Percentiles rank a stretch among this genome's conserved stretches.
These are phyloP conservation scores for Coendou prehensilis DNA, from an alignment of 2,797 vertebrate genomes.

Conservation along the genomic window DNA sequence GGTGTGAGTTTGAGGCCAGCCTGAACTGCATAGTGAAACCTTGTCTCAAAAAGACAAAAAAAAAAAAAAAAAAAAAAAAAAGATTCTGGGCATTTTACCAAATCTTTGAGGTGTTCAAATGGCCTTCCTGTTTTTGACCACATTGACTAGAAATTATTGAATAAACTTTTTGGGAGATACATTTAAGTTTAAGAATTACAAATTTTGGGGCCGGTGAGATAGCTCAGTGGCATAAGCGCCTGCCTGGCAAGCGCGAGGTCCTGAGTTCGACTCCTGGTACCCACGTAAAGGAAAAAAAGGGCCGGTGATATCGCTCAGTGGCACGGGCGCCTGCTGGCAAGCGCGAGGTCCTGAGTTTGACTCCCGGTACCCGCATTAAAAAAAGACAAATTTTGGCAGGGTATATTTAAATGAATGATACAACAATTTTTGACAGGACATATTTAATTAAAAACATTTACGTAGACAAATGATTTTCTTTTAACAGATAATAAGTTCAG, in stretches of 20 bases:
- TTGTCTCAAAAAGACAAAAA: neutral
- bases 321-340: too few species aligned
- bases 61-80: neutral
- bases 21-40: neutral
- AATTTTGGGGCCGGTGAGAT: too few species aligned
- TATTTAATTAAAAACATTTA: conserved; percentile 63
- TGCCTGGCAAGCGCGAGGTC: too few species aligned
- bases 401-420: conserved; percentile 21
- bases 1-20: neutral
- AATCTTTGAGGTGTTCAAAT: conserved; percentile 41
- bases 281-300: too few species aligned
- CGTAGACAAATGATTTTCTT: conserved; percentile 56
- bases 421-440: neutral
- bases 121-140: neutral
- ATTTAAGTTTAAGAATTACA: neutral
- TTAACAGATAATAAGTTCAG: conserved; percentile 96
- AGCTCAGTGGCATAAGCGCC: too few species aligned
- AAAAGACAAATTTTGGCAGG: neutral
- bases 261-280: too few species aligned
- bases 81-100: conserved; percentile 21
- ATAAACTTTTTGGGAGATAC: neutral
- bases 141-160: conserved; percentile 46
- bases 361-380: too few species aligned
- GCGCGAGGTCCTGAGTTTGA: too few species aligned
- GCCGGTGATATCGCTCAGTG: too few species aligned